Base-by-base conservation (phyloP, 1,140 invertebrate genomes). In the Pristionchus pacificus region DNA sequence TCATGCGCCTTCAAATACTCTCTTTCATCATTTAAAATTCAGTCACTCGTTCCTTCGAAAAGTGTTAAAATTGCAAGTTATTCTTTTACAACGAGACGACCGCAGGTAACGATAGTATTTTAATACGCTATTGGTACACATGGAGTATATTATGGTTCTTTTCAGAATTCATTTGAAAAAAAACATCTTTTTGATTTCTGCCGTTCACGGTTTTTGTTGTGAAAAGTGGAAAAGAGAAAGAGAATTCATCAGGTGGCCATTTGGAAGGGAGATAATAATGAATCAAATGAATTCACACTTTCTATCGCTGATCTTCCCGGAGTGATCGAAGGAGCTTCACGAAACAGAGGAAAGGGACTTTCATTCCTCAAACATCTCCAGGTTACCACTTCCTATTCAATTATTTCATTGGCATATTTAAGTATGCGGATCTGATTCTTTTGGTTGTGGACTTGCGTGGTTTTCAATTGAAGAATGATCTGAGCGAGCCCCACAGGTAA, bases 231-330 rank as follows among this genome's bases (percentile, higher is more conserved):
- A 49, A 72, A 14, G 33, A 62, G 28, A n/a, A 55, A 19, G 71
- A 68, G 15, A 33, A 49, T 60, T 19, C 6, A n/a, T 13, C 28
- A 15, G 55, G 29, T 57, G 38, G 64, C 67, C 2, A 49, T 27
- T 62, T 75, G 60, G 13, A 32, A 31, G 24, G 15, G 13, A 19
- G 25, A 25, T 29, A 28, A 27, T 65, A 3, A 33, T 30, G 61
- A 27, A 27, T 70, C 73, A 13, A 19, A 64, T 3, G 27, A 61
- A 3, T 84, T 84, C 60, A 76, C 89, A 81, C 92, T 97, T 58
- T 89, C 89, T 0, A 87, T 95, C 76, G 93, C 94, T 2, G 95
- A 97, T 87, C 87, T 97, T 63, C 95, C 95, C 30, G 95, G 94
- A 27, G 85, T 97, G 0, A 95, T 97, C 74, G 93, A 97, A 88